Evolutionary conservation across 1,140 invertebrate species (phyloP), one percentile per base, ranked within the genome.

Genomic region (Tetranychus cinnabarinus): DNA sequence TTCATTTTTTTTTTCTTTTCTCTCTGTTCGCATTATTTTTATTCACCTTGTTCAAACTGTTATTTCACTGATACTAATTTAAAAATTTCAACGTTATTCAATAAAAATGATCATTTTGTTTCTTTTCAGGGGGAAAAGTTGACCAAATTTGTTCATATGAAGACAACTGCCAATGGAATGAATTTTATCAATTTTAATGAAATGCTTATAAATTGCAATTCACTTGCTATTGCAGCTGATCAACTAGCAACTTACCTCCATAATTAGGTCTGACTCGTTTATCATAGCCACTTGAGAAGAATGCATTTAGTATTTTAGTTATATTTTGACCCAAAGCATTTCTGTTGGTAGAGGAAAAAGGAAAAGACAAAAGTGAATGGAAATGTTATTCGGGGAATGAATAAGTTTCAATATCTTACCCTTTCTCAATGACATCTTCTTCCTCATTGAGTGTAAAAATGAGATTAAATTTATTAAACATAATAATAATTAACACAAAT

Each of bases 201-300:
- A 23, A 23, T 23, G 23, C 23, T 37, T 36, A 10, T 13, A 2
- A 10, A 12, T 13, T 56, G 8, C 34, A 52, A 12, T 37, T 8
- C 7, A 13, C 31, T 15, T 56, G 37, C 23, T 23, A 34, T 56
- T 56, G 15, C 15, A 34, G 33, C 12, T 36, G 8, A 6, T 37
- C 36, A 13, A 39, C 33, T 36, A 36, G 2, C 8, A 56, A 56
- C 55, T 56, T 36, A 56, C 55, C 55, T 35, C 89, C 88, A 77
- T 95, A 95, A 76, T 92, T 91, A 70, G 90, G 90, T 78, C 89
- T 85, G 80, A 95, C 86, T 82, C 90, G 82, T 81, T 93, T 95
- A 79, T 95, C 90, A 77, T 95, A 95, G 77, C 85, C 89, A 72
- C 84, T 81, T 72, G 85, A 87, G 74, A 91, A 85, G 59, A 69